A percentile compares a stretch with the other conserved stretches of the same genome.
Conservation (phyloP, 1,140 invertebrate genomes). For the Trichonephila inaurata region DNA sequence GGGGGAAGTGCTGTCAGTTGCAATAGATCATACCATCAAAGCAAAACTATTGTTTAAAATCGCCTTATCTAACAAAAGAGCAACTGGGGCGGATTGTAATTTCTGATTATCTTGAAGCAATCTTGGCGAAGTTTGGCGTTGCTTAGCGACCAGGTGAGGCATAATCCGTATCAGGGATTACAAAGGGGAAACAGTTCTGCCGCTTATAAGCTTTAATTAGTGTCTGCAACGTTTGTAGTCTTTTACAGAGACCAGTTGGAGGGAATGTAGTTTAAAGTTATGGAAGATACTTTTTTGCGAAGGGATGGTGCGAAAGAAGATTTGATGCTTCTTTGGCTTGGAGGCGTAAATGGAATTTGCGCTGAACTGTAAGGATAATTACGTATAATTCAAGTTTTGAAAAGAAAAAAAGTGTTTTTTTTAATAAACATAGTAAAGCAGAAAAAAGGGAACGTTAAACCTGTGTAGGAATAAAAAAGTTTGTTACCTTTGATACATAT, state of each 20-base stretch:
- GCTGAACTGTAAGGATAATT: no score
- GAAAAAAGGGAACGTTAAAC: no score
- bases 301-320: background rate
- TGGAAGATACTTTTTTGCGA: background rate
- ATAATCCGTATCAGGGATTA: slow-evolving; percentile 2
- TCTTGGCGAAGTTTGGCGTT: slow-evolving; percentile 12
- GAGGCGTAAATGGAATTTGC: no score
- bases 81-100: background rate
- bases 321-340: background rate
- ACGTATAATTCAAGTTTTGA: no score
- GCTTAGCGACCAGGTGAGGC: slow-evolving; percentile 39
- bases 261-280: background rate
- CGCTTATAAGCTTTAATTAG: slow-evolving; percentile 55
- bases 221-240: background rate
- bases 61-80: slow-evolving; percentile 37
- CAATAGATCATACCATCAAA: slow-evolving; percentile 19
- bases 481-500: no score
- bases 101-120: slow-evolving; percentile 56
- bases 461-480: no score
- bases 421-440: no score
- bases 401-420: no score
- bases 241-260: background rate
- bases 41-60: slow-evolving; percentile 52
- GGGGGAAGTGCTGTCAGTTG: background rate
- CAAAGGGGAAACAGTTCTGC: background rate